Percentiles rank a stretch among this genome's conserved stretches.
These are phyloP conservation scores for Fregetta grallaria DNA, from an alignment of 2,113 vertebrate genomes.

Conservation along the genomic window DNA sequence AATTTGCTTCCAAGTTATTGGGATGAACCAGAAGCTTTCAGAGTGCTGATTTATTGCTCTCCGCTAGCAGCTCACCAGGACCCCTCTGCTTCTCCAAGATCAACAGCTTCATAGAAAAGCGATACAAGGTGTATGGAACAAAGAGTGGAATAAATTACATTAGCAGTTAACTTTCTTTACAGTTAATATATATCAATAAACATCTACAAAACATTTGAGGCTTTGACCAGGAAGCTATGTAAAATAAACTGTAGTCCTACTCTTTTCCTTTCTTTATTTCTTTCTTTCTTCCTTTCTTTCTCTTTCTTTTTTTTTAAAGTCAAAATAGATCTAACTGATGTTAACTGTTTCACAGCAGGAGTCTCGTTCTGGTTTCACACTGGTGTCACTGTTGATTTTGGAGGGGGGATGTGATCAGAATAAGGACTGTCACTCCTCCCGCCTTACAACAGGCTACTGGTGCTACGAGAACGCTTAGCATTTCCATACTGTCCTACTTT, in stretches of 20 bases:
- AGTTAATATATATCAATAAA: slow-evolving; percentile 66
- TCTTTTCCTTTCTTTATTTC: not conserved
- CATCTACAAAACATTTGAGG: slow-evolving; percentile 45
- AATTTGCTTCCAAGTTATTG: slow-evolving; percentile 55
- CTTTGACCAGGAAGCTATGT: slow-evolving; percentile 45
- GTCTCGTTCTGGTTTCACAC: slow-evolving; percentile 61
- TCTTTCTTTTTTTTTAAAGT: not conserved
- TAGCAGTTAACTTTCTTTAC: slow-evolving; percentile 62
- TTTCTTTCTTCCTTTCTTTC: not conserved
- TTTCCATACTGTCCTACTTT: slow-evolving; percentile 36
- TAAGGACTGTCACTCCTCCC: slow-evolving; percentile 11
- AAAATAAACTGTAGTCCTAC: slow-evolving; percentile 18
- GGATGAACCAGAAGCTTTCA: slow-evolving; percentile 71
- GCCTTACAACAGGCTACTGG: not conserved
- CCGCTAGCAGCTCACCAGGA: slow-evolving; percentile 30
- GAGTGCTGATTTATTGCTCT: slow-evolving; percentile 66
- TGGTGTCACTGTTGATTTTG: slow-evolving; percentile 66
- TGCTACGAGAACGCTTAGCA: not conserved
- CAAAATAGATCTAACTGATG: slow-evolving; percentile 58
- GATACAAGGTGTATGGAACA: slow-evolving; percentile 59
- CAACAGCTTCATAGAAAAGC: slow-evolving; percentile 70
- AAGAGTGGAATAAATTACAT: slow-evolving; percentile 66
- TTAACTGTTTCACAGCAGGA: slow-evolving; percentile 60
- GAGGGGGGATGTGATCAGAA: slow-evolving; percentile 51
- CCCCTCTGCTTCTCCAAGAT: slow-evolving; percentile 61